These are phyloP conservation scores for Cyanoramphus novaezelandiae DNA, from an alignment of 2,113 vertebrate genomes.

Conservation along the genomic window DNA sequence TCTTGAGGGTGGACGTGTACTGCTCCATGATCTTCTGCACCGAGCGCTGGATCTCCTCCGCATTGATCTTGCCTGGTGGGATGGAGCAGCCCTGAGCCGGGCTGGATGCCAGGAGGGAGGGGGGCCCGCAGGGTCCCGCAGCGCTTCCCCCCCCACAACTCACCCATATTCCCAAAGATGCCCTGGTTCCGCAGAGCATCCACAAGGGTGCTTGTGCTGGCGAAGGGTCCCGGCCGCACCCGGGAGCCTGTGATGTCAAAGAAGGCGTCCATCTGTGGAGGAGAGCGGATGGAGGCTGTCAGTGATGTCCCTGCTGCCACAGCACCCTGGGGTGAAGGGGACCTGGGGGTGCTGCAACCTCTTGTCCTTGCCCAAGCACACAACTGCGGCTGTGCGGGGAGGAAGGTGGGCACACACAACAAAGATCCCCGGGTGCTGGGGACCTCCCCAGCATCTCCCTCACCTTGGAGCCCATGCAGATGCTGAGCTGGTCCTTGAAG, in stretches of 20 bases:
- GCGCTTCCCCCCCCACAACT: not conserved
- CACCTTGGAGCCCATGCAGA: slow-evolving; percentile 30
- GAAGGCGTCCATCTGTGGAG: not conserved
- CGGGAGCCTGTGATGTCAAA: not conserved
- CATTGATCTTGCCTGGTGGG: not conserved
- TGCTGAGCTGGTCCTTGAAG: not conserved
- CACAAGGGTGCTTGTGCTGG: fast-evolving
- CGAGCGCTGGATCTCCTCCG: not conserved
- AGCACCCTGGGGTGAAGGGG: not conserved
- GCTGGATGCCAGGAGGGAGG: fast-evolving
- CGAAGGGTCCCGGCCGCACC: not conserved
- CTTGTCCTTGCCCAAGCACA: not conserved
- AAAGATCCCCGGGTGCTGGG: not conserved
- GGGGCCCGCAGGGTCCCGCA: no score
- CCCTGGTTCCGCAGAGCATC: not conserved
- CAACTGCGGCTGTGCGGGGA: fast-evolving
- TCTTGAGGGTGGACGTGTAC: not conserved
- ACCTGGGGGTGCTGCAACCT: fast-evolving
- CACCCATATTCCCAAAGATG: not conserved
- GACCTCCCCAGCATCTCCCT: not conserved
- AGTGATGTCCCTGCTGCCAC: not conserved
- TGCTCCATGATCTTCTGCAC: slow-evolving; percentile 37
- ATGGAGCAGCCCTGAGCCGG: fast-evolving
- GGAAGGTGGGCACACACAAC: not conserved
- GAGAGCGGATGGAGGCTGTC: fast-evolving